Conservation (phyloP, 2,888 invertebrate genomes). For the Rhamphomyia laevipes region DNA sequence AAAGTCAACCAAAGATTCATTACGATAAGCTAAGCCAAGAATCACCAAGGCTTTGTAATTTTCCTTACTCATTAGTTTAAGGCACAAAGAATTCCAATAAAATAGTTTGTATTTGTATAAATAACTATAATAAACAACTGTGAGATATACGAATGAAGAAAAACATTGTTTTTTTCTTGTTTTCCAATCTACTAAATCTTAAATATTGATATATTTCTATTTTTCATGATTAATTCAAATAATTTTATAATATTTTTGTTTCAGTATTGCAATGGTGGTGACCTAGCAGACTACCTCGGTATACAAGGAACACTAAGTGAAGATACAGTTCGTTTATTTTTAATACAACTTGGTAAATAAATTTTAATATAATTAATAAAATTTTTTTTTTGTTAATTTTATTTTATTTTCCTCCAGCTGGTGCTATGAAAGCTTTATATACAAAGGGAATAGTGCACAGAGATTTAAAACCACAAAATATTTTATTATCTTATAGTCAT, state of each 20-base stretch:
- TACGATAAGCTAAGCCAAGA: no score
- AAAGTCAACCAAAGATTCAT: no score
- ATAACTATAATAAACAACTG: no score
- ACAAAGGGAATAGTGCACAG: conserved; percentile 97
- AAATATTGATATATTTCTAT: not conserved
- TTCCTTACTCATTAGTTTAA: no score
- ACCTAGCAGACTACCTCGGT: conserved; percentile 92
- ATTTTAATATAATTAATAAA: not conserved
- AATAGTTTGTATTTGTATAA: no score
- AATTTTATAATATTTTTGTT: conserved; percentile 34
- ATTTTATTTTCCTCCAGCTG: conserved; percentile 47
- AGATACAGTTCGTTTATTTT: conserved; percentile 90
- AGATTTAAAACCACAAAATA: conserved; percentile 99
- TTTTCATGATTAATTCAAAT: not conserved
- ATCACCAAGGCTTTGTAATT: no score
- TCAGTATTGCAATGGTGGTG: conserved; percentile 98
- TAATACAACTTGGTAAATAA: conserved; percentile 72
- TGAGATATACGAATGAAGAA: no score
- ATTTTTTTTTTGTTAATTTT: not conserved
- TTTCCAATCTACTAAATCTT: not conserved
- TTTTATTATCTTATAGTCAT: conserved; percentile 71
- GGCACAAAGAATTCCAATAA: no score
- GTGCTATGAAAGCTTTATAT: conserved; percentile 94
- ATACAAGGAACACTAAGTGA: conserved; percentile 92
- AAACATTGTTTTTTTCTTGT: no score